phyloP scores from a whole-genome alignment of 2,113 vertebrate species.

The Lepus americanus region DNA sequence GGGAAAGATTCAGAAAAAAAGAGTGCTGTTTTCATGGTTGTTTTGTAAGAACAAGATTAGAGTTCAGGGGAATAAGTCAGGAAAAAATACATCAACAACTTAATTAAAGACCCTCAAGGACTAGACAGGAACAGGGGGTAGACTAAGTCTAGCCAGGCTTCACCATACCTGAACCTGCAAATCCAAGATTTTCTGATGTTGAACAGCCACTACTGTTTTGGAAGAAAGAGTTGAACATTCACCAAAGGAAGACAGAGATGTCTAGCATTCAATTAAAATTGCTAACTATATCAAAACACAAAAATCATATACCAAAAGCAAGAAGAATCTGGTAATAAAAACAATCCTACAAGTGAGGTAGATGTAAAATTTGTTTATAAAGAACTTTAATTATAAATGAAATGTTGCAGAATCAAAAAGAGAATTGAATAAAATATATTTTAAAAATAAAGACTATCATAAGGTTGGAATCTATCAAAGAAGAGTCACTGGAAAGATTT shows the following conservation, averaged over 20 bases:
- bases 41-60: neutral
- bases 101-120: neutral
- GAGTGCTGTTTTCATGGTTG: neutral
- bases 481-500: neutral
- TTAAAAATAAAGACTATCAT: neutral
- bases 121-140: neutral
- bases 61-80: neutral
- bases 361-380: neutral
- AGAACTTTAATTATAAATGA: neutral
- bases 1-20: neutral
- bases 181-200: neutral
- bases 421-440: neutral
- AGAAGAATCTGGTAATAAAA: neutral
- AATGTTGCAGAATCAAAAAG: neutral
- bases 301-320: neutral
- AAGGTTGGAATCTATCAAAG: neutral
- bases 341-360: neutral
- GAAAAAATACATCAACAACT: neutral
- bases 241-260: neutral
- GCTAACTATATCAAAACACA: neutral
- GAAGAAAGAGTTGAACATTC: neutral
- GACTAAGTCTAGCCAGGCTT: neutral
- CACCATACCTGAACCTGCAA: neutral
- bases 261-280: neutral
- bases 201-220: neutral